phyloP scores from a whole-genome alignment of 2,888 invertebrate species.

The Cantharis lateralis region DNA sequence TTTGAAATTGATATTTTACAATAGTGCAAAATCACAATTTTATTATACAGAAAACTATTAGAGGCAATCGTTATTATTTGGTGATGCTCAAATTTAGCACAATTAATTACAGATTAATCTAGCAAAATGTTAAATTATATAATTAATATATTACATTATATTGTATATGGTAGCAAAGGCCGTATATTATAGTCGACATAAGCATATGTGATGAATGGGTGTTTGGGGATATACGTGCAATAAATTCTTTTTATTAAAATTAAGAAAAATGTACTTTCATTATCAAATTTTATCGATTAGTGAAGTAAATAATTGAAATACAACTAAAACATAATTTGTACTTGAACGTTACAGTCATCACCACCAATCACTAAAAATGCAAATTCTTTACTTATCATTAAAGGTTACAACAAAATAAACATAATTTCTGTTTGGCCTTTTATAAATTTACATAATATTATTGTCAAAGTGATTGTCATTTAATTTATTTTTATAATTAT shows the following conservation, averaged over 20 bases:
- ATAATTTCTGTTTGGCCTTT: background rate
- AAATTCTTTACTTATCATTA: background rate
- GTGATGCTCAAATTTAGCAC: conserved; percentile 34
- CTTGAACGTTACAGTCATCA: background rate
- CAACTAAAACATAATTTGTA: background rate
- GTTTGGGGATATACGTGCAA: conserved; percentile 53
- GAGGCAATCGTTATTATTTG: conserved; percentile 16
- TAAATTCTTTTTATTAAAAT: conserved; percentile 28
- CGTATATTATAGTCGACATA: conserved; percentile 53
- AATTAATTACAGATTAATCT: conserved; percentile 44
- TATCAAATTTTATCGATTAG: background rate
- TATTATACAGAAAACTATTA: background rate
- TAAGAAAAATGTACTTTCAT: background rate
- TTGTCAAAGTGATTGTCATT: background rate
- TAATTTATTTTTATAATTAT: background rate
- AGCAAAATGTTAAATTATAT: conserved; percentile 52
- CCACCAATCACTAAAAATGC: background rate
- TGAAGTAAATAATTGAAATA: background rate
- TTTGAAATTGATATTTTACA: background rate
- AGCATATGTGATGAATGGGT: conserved; percentile 55
- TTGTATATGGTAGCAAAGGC: conserved; percentile 53
- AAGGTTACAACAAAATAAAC: background rate
- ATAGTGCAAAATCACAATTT: background rate
- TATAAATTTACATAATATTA: background rate
- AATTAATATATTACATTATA: conserved; percentile 51